Conservation (phyloP, 2,113 vertebrate genomes). For the Rhinopomastus cyanomelas region DNA sequence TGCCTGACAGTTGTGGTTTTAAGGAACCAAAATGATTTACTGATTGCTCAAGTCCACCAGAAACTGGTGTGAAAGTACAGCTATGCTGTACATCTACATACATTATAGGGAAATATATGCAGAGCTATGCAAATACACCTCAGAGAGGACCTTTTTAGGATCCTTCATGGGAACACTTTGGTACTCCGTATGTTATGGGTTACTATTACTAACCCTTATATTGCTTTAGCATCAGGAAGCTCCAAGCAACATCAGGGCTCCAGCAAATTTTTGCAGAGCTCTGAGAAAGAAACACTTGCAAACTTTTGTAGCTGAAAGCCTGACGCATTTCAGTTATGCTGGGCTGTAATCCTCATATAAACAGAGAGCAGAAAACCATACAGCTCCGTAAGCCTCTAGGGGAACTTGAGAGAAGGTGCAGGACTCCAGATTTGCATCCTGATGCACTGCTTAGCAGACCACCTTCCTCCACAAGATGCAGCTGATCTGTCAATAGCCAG, state of each 20-base stretch:
- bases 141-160: not conserved
- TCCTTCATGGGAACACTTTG: not conserved
- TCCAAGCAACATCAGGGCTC: not conserved
- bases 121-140: not conserved
- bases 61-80: not conserved
- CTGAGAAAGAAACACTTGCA: not conserved
- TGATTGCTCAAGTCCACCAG: not conserved
- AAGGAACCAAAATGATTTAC: not conserved
- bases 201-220: not conserved
- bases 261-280: not conserved
- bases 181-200: not conserved
- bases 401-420: not conserved
- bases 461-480: not conserved
- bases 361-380: not conserved
- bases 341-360: not conserved
- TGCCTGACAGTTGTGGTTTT: not conserved
- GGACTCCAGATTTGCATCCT: not conserved
- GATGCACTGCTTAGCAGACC: not conserved
- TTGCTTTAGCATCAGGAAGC: not conserved
- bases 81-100: not conserved
- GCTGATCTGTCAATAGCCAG: fast-evolving
- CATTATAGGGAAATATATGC: not conserved
- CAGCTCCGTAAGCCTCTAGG: not conserved
- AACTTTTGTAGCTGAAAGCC: not conserved
- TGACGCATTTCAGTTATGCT: not conserved